Base-by-base conservation (phyloP, 2,113 vertebrate genomes). In the Leptocoma aspasia region DNA sequence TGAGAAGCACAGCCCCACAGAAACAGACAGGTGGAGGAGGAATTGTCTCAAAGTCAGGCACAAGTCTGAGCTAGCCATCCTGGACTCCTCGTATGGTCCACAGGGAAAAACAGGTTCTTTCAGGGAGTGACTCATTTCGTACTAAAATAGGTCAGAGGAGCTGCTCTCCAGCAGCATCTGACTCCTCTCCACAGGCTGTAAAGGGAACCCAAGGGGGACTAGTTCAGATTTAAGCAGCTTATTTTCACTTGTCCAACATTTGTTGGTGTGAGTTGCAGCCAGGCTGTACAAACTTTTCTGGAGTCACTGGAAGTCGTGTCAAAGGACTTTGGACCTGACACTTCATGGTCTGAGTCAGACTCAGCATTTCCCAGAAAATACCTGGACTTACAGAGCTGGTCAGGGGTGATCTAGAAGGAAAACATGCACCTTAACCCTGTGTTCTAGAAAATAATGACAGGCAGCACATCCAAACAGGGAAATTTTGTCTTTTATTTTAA, bases 51-150 rank as follows among this genome's bases (percentile, higher is more conserved):
- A 88, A 94, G 54, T 66, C 54, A 66, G 59, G 88, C 66, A 80
- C 95, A 93, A 86, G 92, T 59, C 94, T 94, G 82, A 92, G 80
- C 89, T 92, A 54, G 94, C 86, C 50, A 26, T 23, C 63, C 82
- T 66, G 92, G 86, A 41, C 94, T 94, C 42, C 63, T 90, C n/a
- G 47, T 11, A 66, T 1, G 11, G 79, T 89, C 91, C 89, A 70
- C 31, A 31, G 86, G 82, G 95, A 92, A 95, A 93, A 96, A 90
- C 94, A 93, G 94, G 95, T 95, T 95, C 76, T 95, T 94, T 94
- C 68, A 90, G 68, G 37, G 54, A 81, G 60, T 96, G 95, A 95
- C 82, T 97, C 92, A 95, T 73, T 59, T 65, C 8, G 2, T 53
- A 31, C 86, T 83, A 57, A 96, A 96, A 94, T 92, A 96, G 94